phyloP scores from a whole-genome alignment of 2,113 vertebrate genomes.

The Chroicocephalus ridibundus region DNA sequence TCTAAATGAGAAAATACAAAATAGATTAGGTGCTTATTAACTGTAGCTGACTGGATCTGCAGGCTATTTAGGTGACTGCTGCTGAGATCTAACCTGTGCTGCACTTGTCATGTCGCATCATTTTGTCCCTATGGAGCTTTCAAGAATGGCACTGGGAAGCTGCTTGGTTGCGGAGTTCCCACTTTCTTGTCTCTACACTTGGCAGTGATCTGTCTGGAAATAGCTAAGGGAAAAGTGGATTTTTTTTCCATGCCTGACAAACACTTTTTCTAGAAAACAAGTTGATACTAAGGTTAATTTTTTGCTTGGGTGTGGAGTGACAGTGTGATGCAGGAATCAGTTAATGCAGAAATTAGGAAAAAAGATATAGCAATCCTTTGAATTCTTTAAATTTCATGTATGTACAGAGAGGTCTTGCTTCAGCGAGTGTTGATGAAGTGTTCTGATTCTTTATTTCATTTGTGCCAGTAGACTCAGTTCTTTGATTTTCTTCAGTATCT shows the following conservation, averaged over 20 bases:
- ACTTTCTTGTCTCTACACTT: neutral
- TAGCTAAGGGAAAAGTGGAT: neutral
- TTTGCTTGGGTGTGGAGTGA: neutral
- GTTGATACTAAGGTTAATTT: neutral
- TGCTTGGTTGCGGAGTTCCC: neutral
- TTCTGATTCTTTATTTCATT: neutral
- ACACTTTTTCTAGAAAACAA: neutral
- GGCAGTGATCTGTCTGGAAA: neutral
- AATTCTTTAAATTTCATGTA: neutral
- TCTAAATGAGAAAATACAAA: neutral
- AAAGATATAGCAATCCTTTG: neutral
- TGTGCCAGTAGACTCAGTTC: neutral
- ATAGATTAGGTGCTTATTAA: neutral
- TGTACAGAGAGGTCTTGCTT: neutral
- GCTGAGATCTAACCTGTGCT: neutral
- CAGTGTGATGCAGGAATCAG: neutral
- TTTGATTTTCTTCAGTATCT: neutral
- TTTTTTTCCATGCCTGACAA: neutral
- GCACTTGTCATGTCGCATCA: accelerated
- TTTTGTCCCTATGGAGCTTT: neutral
- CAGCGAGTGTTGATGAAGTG: neutral
- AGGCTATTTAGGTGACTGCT: neutral
- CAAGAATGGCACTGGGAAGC: neutral
- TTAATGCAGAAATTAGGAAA: neutral
- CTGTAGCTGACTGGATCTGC: neutral